Percentiles rank a stretch among this genome's conserved stretches.
Conservation (phyloP, 2,113 vertebrate species). For the Talpa occidentalis region DNA sequence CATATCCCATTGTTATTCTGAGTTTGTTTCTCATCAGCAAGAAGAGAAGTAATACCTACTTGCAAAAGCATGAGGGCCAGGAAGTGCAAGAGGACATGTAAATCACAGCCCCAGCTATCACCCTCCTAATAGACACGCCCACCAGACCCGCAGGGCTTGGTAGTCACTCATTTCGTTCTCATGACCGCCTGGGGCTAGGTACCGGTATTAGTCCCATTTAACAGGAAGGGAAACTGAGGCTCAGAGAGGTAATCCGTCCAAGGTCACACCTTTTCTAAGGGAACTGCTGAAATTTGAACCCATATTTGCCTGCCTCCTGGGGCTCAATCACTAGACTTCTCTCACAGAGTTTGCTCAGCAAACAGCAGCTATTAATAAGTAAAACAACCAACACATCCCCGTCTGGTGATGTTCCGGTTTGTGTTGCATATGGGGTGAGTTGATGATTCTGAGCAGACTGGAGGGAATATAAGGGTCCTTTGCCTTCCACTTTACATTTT, state of each 20-base stretch:
- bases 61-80: not conserved
- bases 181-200: rapidly evolving
- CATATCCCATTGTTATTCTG: not conserved
- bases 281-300: not conserved
- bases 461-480: not conserved
- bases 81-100: not conserved
- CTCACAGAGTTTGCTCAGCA: not conserved
- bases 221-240: not conserved
- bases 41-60: not conserved
- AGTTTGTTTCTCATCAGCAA: not conserved
- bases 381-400: not conserved
- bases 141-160: rapidly evolving
- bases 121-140: rapidly evolving
- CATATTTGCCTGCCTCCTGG: not conserved
- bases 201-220: not conserved
- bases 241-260: not conserved
- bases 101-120: too few species aligned
- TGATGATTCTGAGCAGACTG: not conserved
- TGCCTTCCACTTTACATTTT: too few species aligned
- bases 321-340: not conserved
- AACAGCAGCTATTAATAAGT: not conserved
- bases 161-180: not conserved
- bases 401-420: not conserved
- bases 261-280: not conserved
- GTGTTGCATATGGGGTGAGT: not conserved